Base-by-base conservation (phyloP, 92 coral and sea anemone species). In the Porites cylindrica region DNA sequence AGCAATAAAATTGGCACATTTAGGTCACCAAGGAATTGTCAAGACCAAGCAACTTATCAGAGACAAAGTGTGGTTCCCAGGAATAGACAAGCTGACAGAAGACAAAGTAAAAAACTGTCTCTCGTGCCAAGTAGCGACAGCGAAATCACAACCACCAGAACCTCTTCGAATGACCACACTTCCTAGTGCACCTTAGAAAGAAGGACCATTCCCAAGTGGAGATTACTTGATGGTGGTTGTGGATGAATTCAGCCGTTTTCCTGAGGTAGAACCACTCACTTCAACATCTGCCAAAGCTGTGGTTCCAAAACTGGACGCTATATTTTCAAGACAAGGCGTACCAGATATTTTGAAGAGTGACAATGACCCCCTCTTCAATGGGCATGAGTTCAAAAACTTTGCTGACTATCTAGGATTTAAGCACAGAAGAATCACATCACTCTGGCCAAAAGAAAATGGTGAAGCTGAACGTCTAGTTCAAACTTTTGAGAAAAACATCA, bases 161-260 rank as follows among this genome's bases (percentile, higher is more conserved):
- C n/a, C n/a, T n/a, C n/a, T n/a, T n/a, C n/a, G n/a, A n/a, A n/a
- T n/a, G n/a, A n/a, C n/a, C n/a, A n/a, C n/a, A n/a, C n/a, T n/a
- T n/a, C n/a, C n/a, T n/a, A n/a, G n/a, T n/a, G n/a, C n/a, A n/a
- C n/a, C n/a, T n/a, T n/a, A n/a, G n/a, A n/a, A n/a, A n/a, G n/a
- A n/a, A 60, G 95, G 94, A 69, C 94, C 98, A 68, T 77, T 92
- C 76, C 91, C 93, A 4, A 87, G 92, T 67, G 91, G 96, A 29
- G 86, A 93, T 52, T 85, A 91, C 53, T 43, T 91, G 13, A 21
- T 87, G 23, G 91, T 87, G 47, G 87, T 90, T 52, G 78, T 88
- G 18, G 93, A 90, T 52, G 91, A 91, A 68, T 90, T 90, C 85
- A 90, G 93, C 65, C 88, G 93, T 19, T 92, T 89, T 26, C 90